These are phyloP conservation scores for Phrynocephalus vlangalii DNA, from an alignment of 2,797 vertebrate species.

Conservation along the genomic window DNA sequence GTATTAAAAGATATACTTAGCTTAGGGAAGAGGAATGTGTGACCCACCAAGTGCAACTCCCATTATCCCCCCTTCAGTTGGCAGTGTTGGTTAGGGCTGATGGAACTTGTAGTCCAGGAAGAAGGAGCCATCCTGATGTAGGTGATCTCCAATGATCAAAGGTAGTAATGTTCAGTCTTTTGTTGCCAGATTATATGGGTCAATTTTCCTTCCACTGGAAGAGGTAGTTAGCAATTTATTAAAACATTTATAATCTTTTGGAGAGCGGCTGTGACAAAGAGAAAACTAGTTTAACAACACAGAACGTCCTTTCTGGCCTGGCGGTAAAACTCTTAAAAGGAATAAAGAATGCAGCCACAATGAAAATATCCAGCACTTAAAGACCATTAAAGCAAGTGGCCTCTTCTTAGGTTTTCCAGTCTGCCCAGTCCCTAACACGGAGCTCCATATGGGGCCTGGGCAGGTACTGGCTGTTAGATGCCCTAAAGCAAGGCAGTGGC, in stretches of 20 bases:
- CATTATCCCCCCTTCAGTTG: background rate
- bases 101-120: background rate
- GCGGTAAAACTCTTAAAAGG: background rate
- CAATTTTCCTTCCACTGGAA: background rate
- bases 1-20: constrained; percentile 15
- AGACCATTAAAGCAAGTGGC: background rate
- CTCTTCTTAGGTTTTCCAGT: no score
- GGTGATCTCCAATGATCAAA: background rate
- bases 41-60: background rate
- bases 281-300: background rate
- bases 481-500: background rate
- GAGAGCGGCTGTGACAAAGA: background rate
- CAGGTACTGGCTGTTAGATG: background rate
- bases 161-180: background rate
- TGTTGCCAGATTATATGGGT: background rate
- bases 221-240: background rate
- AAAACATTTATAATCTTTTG: background rate
- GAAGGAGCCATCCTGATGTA: background rate
- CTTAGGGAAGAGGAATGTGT: background rate
- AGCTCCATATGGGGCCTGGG: background rate
- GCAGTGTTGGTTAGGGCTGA: background rate
- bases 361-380: background rate
- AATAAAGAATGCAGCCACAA: background rate
- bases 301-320: no score
- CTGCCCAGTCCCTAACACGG: no score